A percentile compares a stretch with the other conserved stretches of the same genome.
These are phyloP conservation scores for Dicrurus megarhynchus DNA, from an alignment of 2,113 vertebrate species.

Conservation along the genomic window DNA sequence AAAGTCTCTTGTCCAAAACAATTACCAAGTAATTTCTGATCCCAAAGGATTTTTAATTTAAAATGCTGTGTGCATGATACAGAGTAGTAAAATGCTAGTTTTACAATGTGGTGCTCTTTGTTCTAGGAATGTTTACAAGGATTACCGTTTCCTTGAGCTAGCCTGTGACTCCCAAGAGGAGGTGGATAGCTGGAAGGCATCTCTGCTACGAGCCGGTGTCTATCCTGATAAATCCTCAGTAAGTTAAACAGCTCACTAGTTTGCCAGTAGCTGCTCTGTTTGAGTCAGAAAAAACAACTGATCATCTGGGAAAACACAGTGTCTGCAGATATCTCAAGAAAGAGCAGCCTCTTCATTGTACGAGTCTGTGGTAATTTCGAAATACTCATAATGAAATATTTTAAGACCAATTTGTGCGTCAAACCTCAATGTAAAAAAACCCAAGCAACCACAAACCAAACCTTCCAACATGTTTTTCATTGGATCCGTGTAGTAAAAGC, in stretches of 20 bases:
- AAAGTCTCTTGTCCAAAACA: not conserved
- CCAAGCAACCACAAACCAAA: not conserved
- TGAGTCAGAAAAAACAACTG: not conserved
- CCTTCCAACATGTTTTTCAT: not conserved
- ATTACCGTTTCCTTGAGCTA: conserved; percentile 91
- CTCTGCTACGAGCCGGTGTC: conserved; percentile 88
- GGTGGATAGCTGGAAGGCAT: conserved; percentile 95
- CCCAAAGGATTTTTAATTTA: conserved; percentile 9
- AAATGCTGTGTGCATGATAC: not conserved
- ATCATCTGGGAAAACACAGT: not conserved
- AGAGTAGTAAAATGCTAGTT: conserved; percentile 8
- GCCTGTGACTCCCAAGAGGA: conserved; percentile 90
- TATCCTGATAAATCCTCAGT: conserved; percentile 88
- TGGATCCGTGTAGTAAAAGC: not conserved
- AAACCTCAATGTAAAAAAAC: not conserved
- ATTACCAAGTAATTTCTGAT: conserved; percentile 13
- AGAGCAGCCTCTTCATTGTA: not conserved
- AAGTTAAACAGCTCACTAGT: conserved; percentile 62
- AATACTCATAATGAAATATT: not conserved
- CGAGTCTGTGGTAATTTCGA: not conserved
- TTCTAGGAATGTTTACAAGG: conserved; percentile 94
- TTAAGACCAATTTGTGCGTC: not conserved
- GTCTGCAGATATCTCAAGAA: not conserved
- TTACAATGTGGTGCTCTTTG: conserved; percentile 55
- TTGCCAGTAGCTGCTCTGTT: conserved; percentile 30